phyloP scores from a whole-genome alignment of 2,888 invertebrate species.

The Tipula helvola region DNA sequence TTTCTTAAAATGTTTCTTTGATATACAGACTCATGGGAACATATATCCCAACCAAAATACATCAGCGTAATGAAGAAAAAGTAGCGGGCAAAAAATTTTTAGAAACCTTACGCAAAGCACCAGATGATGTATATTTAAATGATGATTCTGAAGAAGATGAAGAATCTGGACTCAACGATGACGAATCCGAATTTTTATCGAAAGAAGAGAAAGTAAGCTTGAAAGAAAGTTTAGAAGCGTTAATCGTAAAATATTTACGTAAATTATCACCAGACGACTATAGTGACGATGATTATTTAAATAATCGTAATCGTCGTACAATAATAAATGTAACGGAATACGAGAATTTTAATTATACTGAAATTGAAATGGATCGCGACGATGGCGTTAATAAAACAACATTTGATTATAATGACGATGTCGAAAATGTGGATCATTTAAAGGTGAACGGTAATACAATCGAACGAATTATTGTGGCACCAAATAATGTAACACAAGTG shows the following conservation, averaged over 20 bases:
- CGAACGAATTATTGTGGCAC: not conserved
- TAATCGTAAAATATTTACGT: constrained; percentile 21
- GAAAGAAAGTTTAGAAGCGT: constrained; percentile 20
- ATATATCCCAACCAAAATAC: constrained; percentile 5
- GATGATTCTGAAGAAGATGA: constrained; percentile 13
- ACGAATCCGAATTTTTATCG: constrained; percentile 14
- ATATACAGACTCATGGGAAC: not conserved
- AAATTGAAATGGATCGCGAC: constrained; percentile 10
- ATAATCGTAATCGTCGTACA: not conserved
- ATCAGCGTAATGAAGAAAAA: constrained; percentile 19
- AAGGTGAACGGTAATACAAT: not conserved
- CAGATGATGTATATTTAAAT: constrained; percentile 17
- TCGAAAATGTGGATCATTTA: not conserved
- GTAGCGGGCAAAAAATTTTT: constrained; percentile 22
- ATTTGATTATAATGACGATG: not conserved
- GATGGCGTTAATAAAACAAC: not conserved
- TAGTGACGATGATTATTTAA: not conserved
- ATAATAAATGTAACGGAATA: not conserved
- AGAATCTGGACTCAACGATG: not conserved
- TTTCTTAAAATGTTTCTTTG: no score
- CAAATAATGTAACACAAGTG: not conserved
- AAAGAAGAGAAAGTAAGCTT: constrained; percentile 17
- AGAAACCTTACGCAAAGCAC: constrained; percentile 20
- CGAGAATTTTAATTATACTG: not conserved
- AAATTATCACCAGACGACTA: constrained; percentile 19